Base-by-base conservation (phyloP, 2,113 vertebrate species). In the Struthio camelus region DNA sequence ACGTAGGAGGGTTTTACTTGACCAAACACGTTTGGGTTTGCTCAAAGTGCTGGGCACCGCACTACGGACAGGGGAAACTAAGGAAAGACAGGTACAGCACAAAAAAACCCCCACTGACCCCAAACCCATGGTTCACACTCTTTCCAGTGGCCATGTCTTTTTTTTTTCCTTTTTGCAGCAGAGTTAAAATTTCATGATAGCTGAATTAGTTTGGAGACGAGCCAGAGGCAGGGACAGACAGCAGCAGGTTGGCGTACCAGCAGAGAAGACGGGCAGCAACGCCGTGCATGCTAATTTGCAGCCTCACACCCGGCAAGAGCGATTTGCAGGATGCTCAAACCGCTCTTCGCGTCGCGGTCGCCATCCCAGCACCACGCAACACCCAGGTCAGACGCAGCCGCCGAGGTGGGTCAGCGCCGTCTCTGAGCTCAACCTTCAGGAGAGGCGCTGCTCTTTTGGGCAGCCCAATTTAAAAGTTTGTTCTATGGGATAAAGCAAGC, bases 131-230 rank as follows among this genome's bases (percentile, higher is more conserved):
- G 28, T 76, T 75, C 80, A 40, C 56, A 84, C 93, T 96, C 87
- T 91, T 92, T 10, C 30, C 77, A 92, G 75, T 77, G 84, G 23
- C 58, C 44, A 94, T 62, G 34, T n/a, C 67, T 85, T 67, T 42
- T 90, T 75, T 44, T 67, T 91, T 79, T 89, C 77, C 48, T 67
- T 91, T 87, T 79, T 42, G 69, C 80, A 81, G 84, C 32, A n/a
- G 38, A 66, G 59, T 81, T 94, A 84, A 95, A 91, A 69, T 93
- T 95, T 90, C 76, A 88, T 90, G 76, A 93, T 56, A 71, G 56
- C 59, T 46, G 69, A 96, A 86, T 80, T 48, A 75, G 70, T 40
- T 27, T 88, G 85, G 92, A 91, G 54, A 67, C 58, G 28, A 72
- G 72, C 87, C 87, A 95, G 48, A 30, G 24, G 22, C 59, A 34